Evolutionary conservation across 2,113 vertebrate species (phyloP).

Genomic region (Nycticryphes semicollaris): DNA sequence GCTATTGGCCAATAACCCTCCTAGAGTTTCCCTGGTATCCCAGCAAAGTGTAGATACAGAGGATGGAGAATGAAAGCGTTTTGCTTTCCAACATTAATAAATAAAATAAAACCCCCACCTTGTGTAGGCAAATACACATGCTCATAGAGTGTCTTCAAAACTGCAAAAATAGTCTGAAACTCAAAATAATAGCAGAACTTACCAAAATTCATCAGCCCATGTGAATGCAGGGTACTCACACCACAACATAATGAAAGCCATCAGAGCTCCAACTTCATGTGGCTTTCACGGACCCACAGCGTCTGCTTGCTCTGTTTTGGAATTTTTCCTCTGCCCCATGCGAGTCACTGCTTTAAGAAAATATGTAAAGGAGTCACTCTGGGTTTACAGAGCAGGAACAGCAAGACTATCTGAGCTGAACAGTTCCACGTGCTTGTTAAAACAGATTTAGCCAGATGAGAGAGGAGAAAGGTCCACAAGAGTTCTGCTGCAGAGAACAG

Average conservation of each 20-base stretch:
- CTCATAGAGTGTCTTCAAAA: neutral
- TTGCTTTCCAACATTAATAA: neutral
- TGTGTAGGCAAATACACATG: neutral
- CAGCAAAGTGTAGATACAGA: neutral
- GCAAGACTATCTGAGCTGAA: neutral
- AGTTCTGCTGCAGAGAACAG: neutral
- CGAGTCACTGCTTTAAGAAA: neutral
- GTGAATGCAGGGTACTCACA: neutral
- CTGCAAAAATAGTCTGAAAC: neutral
- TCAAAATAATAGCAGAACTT: constrained; percentile 1
- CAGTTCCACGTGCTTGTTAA: neutral
- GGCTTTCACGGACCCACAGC: neutral
- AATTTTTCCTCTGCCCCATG: constrained; percentile 6
- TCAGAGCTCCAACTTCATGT: constrained; percentile 19
- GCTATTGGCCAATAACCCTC: constrained; percentile 10
- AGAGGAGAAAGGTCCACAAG: neutral
- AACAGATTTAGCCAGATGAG: neutral
- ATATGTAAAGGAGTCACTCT: neutral
- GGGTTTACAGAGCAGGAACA: constrained; percentile 1
- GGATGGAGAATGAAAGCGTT: neutral
- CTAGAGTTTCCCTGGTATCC: constrained; percentile 14
- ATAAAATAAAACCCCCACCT: neutral
- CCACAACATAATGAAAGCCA: constrained; percentile 43
- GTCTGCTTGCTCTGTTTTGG: constrained; percentile 40
- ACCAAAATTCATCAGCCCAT: neutral